Evolutionary conservation across 2,888 invertebrate species (phyloP).

Genomic region (Operophtera brumata): DNA sequence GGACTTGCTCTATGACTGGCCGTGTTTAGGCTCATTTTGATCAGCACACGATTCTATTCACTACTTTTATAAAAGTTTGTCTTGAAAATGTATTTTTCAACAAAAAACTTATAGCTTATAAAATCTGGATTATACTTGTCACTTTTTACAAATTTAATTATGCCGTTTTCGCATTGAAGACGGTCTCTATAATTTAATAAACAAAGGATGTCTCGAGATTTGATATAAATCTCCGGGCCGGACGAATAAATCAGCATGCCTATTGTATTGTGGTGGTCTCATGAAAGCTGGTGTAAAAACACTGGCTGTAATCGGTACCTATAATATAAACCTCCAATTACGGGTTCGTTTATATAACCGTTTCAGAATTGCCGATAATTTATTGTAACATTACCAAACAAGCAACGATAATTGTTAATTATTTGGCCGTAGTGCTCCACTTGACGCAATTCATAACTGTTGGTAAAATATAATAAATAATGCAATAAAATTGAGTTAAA

Average conservation of each 20-base stretch:
- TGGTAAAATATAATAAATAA: neutral
- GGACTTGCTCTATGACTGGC: too few species aligned
- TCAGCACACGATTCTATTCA: too few species aligned
- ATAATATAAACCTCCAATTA: neutral
- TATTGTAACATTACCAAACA: constrained; percentile 34
- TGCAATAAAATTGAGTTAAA: constrained; percentile 16
- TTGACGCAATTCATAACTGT: constrained; percentile 30
- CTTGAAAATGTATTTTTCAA: too few species aligned
- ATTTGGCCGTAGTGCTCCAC: constrained; percentile 19
- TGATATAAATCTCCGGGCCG: constrained; percentile 10
- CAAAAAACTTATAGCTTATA: too few species aligned
- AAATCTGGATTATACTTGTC: too few species aligned
- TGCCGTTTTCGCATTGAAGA: constrained; percentile 1
- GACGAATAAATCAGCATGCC: constrained; percentile 19
- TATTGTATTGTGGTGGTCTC: constrained; percentile 12
- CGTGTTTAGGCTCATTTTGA: too few species aligned
- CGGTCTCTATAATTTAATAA: constrained; percentile 14
- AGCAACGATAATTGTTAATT: constrained; percentile 22
- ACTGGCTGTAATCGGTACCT: neutral
- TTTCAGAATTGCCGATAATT: constrained; percentile 5
- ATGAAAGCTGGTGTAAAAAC: too few species aligned
- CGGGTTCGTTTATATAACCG: constrained; percentile 26
- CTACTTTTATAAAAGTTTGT: too few species aligned
- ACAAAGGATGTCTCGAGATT: constrained; percentile 12
- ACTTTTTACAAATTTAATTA: neutral